Percentiles rank a stretch among this genome's conserved stretches.
These are phyloP conservation scores for Drosophila macrothrix DNA, from an alignment of 2,888 invertebrate genomes.

Conservation along the genomic window DNA sequence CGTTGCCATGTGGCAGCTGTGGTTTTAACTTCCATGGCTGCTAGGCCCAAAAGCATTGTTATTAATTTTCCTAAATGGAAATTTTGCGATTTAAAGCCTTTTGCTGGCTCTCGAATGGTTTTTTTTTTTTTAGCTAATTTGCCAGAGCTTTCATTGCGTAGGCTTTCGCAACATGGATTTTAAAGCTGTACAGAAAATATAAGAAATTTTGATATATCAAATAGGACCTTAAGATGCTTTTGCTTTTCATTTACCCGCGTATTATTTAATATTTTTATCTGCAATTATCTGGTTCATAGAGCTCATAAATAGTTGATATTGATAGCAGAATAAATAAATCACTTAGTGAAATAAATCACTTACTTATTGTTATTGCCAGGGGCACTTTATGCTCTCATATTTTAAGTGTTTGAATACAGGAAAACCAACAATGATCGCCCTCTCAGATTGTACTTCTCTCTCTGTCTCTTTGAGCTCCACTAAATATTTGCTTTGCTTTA, in stretches of 20 bases:
- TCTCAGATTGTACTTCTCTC: background rate
- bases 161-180: background rate
- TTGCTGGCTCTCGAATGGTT: background rate
- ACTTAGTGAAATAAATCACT: background rate
- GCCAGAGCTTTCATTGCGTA: background rate
- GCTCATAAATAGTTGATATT: background rate
- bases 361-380: constrained; percentile 4
- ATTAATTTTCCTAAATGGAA: constrained; percentile 60
- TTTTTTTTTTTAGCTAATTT: background rate
- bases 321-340: constrained; percentile 17
- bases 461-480: too few species aligned
- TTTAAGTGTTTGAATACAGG: constrained; percentile 26
- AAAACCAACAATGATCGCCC: constrained; percentile 7
- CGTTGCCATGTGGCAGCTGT: constrained; percentile 49
- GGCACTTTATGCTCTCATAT: constrained; percentile 4
- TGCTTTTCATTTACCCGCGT: background rate
- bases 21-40: constrained; percentile 30
- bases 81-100: constrained; percentile 30
- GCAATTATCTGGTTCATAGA: background rate
- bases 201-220: background rate
- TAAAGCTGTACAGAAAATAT: background rate
- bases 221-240: fast-evolving
- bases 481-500: too few species aligned
- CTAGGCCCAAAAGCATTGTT: constrained; percentile 39
- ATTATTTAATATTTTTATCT: background rate